Conservation (phyloP, 2,113 vertebrate species). For the Chaetorhynchus papuensis region DNA sequence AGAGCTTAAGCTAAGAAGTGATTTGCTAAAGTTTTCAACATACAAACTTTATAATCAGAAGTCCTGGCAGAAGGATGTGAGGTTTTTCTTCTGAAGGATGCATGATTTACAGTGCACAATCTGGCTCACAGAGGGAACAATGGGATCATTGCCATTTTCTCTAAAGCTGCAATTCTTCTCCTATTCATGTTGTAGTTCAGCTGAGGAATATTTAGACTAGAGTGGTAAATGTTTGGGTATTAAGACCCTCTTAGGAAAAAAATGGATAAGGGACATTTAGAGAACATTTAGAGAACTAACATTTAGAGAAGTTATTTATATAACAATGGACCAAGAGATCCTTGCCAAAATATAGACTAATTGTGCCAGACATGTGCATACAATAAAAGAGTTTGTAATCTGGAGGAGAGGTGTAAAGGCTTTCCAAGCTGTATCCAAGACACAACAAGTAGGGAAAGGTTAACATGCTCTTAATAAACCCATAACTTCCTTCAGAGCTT, state of each 20-base stretch:
- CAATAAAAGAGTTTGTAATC: background rate
- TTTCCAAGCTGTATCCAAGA: background rate
- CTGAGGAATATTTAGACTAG: constrained; percentile 39
- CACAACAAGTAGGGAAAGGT: background rate
- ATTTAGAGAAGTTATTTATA: background rate
- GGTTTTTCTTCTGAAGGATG: background rate
- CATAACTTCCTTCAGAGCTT: background rate
- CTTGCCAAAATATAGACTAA: background rate
- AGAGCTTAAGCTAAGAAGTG: background rate
- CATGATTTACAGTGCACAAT: background rate
- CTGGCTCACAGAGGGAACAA: background rate
- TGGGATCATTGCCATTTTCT: background rate
- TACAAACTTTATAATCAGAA: background rate
- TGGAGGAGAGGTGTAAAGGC: background rate
- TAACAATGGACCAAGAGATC: background rate
- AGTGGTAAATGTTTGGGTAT: constrained; percentile 29
- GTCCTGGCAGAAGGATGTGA: background rate
- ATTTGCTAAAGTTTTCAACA: background rate
- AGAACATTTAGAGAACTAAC: background rate
- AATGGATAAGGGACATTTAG: background rate
- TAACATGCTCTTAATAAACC: background rate
- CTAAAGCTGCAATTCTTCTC: background rate
- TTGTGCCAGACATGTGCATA: background rate
- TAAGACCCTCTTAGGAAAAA: background rate
- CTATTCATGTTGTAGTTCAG: background rate